Evolutionary conservation across 1,140 invertebrate species (phyloP), one percentile per base, ranked within the genome.

Genomic region (Xylocopa sonorina): DNA sequence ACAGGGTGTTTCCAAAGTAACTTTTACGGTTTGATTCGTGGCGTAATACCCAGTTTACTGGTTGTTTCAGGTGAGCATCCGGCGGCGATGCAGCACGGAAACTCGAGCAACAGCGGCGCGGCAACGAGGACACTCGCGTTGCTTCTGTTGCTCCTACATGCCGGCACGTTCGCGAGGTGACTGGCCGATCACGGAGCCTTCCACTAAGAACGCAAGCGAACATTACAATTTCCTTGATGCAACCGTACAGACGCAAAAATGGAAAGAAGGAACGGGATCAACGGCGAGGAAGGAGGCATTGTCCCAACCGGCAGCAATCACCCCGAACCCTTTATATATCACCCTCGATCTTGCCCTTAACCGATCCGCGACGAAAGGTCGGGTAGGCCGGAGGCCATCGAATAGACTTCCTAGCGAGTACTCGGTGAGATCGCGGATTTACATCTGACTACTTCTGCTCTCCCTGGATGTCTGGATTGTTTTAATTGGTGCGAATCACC

Each of bases 81-180:
- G 21, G 94, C 94, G 10, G 94, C 94, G 21, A 95, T 95, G 94
- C 94, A 95, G 83, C 94, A 95, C 76, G 94, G 94, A 3, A 94
- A 94, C 85, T 94, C 94, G 77, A 93, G 93, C 84, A 93, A 92
- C 75, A 92, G 91, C 78, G 92, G 92, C 46, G 89, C 90, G 14
- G 88, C 91, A 21, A 91, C 91, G 67, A 87, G 90, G 29, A 91
- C 92, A 18, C 82, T 92, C 18, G 90, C 90, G 38, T 85, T 92
- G 66, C 84, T 92, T n/a, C 82, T 91, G 66, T 71, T 92, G 63
- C 80, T 92, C 18, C 51, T 92, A 60, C 88, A 92, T 78, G 90
- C 90, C 43, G 89, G 89, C 14, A 91, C 90, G 29, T 90, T 92
- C 67, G 87, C 89, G 75, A 92, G 91, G 90, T 92, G 91, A 92